Base-by-base conservation (phyloP, 2,113 vertebrate species). In the Myotis yumanensis region DNA sequence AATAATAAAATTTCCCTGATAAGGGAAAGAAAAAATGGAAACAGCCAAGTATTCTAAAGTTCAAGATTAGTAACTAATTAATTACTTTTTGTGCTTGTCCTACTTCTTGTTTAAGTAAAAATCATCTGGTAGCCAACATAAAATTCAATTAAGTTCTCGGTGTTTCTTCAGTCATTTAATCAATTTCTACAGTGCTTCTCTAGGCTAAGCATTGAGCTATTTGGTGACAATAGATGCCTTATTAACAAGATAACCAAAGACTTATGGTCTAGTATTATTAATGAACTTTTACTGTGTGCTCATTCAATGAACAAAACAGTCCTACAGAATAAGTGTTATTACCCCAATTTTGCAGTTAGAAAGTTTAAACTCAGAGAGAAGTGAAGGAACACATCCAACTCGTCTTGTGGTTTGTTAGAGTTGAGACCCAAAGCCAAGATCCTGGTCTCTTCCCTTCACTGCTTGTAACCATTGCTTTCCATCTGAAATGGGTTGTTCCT, bases 1-100 rank as follows among this genome's bases (percentile, higher is more conserved):
- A 91, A 94, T 81, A 71, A 91, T 30, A 71, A 81, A 43, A 80
- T 48, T 92, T 80, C 6, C 69, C 32, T 94, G 11, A 71, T 82
- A 91, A 91, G 11, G 18, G 75, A 91, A 84, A 69, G 15, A 16
- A 88, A 94, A 88, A 11, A 80, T 35, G 64, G 46, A 66, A 80
- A 59, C 25, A 69, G 17, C 2, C 64, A 94, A 72, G 20, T 15
- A 8, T 30, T 85, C 23, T 57, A 18, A 77, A 32, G 35, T 88
- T 96, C 35, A 92, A 88, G 46, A 90, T 77, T 62, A 52, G 32
- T 68, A 95, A 86, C 14, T 28, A 82, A 68, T 77, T 86, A 89
- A 76, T 86, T 37, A 48, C 30, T 85, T 89, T 88, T 91, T 71
- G 88, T 4, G 8, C 23, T 28, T 64, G 11, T 4, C 10, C 4